These are phyloP conservation scores for Antitype chi DNA, from an alignment of 2,888 invertebrate species.

Conservation along the genomic window DNA sequence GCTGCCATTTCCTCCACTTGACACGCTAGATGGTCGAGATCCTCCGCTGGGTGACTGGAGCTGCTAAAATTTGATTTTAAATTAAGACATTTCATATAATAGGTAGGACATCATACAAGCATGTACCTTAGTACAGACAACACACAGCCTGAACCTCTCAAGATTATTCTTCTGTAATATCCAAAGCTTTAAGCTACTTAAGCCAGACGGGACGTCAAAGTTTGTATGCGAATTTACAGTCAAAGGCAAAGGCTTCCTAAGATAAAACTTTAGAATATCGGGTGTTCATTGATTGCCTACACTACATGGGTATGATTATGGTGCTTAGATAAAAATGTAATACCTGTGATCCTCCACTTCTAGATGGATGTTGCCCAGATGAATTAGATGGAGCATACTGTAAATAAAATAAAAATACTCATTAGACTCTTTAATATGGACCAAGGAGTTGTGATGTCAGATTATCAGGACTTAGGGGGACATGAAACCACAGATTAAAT, in stretches of 20 bases:
- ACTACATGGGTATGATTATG: not conserved
- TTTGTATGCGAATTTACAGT: not conserved
- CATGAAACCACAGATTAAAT: not conserved
- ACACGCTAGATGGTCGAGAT: conserved; percentile 86
- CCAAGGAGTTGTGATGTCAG: not conserved
- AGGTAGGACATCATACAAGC: not conserved
- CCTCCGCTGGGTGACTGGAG: conserved; percentile 90
- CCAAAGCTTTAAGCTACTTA: not conserved
- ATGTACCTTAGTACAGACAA: not conserved
- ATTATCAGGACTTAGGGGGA: not conserved
- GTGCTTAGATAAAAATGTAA: not conserved
- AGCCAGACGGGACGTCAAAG: not conserved
- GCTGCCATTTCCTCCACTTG: conserved; percentile 90
- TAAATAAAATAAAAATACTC: conserved; percentile 62
- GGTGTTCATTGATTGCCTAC: not conserved
- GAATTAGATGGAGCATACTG: conserved; percentile 83
- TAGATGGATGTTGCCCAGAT: conserved; percentile 83
- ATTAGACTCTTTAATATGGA: not conserved
- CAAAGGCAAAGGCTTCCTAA: not conserved
- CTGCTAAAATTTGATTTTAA: conserved; percentile 44
- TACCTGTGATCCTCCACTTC: conserved; percentile 85
- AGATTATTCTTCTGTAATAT: not conserved
- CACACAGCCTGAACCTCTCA: not conserved
- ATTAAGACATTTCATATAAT: not conserved
- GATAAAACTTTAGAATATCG: not conserved